Evolutionary conservation across 2,888 invertebrate genomes (phyloP), one percentile per base, ranked within the genome.

Genomic region (Stenurella melanura): DNA sequence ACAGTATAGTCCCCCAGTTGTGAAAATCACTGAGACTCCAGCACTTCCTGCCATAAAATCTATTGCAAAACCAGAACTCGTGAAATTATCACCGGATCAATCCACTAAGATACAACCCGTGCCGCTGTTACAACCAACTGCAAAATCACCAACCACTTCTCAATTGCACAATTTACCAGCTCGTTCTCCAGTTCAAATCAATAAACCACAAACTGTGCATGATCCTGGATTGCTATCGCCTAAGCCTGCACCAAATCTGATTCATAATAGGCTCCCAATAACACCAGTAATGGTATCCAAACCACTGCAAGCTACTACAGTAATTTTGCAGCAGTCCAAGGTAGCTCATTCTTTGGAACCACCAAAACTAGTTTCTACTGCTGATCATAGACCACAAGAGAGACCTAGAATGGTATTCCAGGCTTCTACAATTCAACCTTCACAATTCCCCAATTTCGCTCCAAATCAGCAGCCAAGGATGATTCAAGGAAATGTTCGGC

Each of bases 221-320:
- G 82, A 83, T 54, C 73, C 81, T 19, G 72, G 77, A n/a, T 54
- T 83, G 17, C 58, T 80, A 10, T 81, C 84, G 26, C 80, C 84
- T 2, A 80, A 81, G 76, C 68, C 78, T n/a, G 66, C 83, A 30
- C 66, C 82, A 17, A 67, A 78, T 54, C 67, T 85, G 15, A 84
- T 83, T 61, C 90, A 92, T 75, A 92, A 91, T 83, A 87, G 93
- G 64, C 87, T 93, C 76, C 92, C 93, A 34, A 91, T 92, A 58
- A 91, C 92, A 26, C 91, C 93, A 56, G 91, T 93, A 30, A 88
- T 93, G 82, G 92, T 92, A 82, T 89, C 92, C 7, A 93, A 93
- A 87, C 91, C 92, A 78, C 85, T 92, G 54, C 92, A 90, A 86
- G 86, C 91, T 0, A 91, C 90, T 73, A 92, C 91, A 75, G 87